Percentiles rank a stretch among this genome's conserved stretches.
These are phyloP conservation scores for Druon quercuslanigerum DNA, from an alignment of 1,140 invertebrate genomes.

Conservation along the genomic window DNA sequence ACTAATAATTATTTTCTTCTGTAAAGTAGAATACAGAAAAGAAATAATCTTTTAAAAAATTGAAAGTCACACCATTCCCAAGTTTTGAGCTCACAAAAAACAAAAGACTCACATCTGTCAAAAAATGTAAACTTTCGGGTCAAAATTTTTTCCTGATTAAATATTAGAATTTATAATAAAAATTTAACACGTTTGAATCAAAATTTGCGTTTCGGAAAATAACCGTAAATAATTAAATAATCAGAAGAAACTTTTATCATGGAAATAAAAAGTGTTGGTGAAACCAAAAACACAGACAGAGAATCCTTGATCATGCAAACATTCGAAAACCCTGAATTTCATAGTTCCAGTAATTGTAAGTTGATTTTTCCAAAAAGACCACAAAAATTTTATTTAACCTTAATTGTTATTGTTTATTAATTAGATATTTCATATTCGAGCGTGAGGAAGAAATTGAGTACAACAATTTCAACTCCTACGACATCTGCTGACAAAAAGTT, in stretches of 20 bases:
- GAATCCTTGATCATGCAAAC: neutral
- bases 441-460: constrained; percentile 37
- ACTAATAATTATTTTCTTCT: too few relatives aligned
- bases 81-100: neutral
- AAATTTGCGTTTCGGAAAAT: neutral
- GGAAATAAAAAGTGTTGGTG: neutral
- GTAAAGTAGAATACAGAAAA: too few relatives aligned
- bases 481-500: constrained; percentile 51
- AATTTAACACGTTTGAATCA: neutral
- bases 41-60: too few relatives aligned
- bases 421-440: constrained; percentile 38
- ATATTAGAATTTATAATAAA: too few relatives aligned
- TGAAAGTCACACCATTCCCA: too few relatives aligned
- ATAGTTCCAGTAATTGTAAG: neutral
- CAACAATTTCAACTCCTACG: constrained; percentile 47
- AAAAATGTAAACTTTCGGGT: neutral
- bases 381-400: constrained; percentile 10
- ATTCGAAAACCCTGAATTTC: neutral
- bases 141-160: neutral
- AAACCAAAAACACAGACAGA: neutral
- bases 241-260: neutral
- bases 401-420: neutral
- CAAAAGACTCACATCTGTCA: neutral
- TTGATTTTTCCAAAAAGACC: neutral
- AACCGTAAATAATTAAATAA: neutral